Percentiles rank a stretch among this genome's conserved stretches.
These are phyloP conservation scores for Deroplatys truncata DNA, from an alignment of 2,888 invertebrate species.

Conservation along the genomic window DNA sequence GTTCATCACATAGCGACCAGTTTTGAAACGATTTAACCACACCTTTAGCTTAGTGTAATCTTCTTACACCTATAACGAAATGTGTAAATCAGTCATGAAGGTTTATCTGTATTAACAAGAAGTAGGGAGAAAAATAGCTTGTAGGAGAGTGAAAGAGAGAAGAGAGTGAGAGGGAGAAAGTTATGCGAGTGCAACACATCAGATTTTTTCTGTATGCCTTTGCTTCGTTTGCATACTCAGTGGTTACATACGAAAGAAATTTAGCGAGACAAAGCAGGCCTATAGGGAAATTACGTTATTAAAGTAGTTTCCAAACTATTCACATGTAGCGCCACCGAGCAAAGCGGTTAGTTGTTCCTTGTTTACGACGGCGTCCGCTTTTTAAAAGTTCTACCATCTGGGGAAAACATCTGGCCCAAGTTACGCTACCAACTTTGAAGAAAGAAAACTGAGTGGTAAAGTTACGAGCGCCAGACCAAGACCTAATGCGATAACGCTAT, in stretches of 20 bases:
- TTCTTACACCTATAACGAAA: no score
- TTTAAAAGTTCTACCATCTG: background rate
- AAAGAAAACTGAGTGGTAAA: background rate
- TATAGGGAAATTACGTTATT: background rate
- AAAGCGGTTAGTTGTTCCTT: background rate
- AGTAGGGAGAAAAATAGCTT: no score
- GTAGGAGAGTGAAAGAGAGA: no score
- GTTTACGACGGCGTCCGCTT: background rate
- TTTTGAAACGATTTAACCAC: no score
- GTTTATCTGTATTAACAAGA: no score
- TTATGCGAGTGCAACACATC: no score
- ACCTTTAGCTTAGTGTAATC: no score
- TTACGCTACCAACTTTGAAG: background rate
- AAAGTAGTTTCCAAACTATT: background rate
- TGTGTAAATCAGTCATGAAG: no score
- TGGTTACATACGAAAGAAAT: background rate
- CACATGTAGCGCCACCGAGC: background rate
- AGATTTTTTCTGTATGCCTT: no score
- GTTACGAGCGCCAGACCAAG: background rate
- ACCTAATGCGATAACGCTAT: background rate
- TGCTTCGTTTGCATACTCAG: background rate
- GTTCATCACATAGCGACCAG: no score
- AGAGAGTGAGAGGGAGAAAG: no score
- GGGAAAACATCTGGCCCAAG: background rate
- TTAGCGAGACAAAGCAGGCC: background rate